phyloP scores from a whole-genome alignment of 2,797 vertebrate genomes.

The Lacerta agilis region DNA sequence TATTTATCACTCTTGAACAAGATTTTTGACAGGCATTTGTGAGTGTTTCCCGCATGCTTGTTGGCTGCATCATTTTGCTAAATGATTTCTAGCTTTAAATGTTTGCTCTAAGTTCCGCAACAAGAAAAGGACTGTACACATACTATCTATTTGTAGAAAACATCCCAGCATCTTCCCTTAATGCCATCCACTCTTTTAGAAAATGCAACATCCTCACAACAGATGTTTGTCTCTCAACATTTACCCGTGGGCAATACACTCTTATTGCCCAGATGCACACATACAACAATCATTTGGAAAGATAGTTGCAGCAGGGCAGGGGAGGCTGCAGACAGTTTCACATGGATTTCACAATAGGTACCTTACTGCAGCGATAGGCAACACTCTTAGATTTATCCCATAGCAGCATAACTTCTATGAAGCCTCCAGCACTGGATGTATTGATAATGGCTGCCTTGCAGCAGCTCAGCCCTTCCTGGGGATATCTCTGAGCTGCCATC shows the following conservation, averaged over 20 bases:
- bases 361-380: conserved; percentile 8
- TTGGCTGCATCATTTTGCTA: not conserved
- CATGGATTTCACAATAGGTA: not conserved
- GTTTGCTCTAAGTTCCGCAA: too few relatives aligned
- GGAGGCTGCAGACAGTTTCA: too few relatives aligned
- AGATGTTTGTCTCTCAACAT: not conserved
- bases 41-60: not conserved
- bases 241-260: too few relatives aligned
- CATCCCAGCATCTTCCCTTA: not conserved
- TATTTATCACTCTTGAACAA: too few relatives aligned
- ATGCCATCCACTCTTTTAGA: not conserved
- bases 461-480: not conserved
- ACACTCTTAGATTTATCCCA: not conserved
- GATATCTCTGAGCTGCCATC: not conserved
- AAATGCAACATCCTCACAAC: not conserved
- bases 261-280: too few relatives aligned
- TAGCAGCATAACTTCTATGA: not conserved
- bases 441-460: conserved; percentile 12
- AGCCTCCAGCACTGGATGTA: not conserved
- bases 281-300: too few relatives aligned
- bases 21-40: too few relatives aligned
- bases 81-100: too few relatives aligned
- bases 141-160: not conserved
- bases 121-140: too few relatives aligned
- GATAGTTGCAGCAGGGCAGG: not conserved